Evolutionary conservation across 2,888 invertebrate species (phyloP).

Genomic region (Drosophila pseudotakahashii): DNA sequence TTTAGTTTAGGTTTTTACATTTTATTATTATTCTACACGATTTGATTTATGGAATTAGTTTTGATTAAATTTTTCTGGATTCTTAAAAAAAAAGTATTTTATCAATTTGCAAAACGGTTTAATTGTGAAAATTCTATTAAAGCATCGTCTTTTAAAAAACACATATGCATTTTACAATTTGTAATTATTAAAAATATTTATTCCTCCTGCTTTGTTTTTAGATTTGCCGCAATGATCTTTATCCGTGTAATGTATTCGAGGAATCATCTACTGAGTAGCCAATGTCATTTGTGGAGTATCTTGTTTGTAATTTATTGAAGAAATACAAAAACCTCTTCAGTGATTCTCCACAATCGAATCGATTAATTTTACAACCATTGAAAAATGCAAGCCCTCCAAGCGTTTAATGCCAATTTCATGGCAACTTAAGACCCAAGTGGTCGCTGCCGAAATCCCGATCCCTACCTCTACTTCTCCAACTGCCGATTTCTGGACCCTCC

Average conservation of each 20-base stretch:
- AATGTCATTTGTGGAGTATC: neutral
- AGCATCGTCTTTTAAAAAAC: too few species aligned
- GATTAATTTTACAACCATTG: conserved; percentile 45
- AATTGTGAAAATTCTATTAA: too few species aligned
- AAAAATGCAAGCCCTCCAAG: conserved; percentile 38
- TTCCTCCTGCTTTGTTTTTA: too few species aligned
- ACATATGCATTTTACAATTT: too few species aligned
- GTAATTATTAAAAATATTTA: too few species aligned
- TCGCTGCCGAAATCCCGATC: conserved; percentile 10
- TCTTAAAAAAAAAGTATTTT: too few species aligned
- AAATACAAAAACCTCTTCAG: conserved; percentile 11
- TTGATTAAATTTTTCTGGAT: too few species aligned
- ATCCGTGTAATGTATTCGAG: neutral
- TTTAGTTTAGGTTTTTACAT: too few species aligned
- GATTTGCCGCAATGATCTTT: neutral
- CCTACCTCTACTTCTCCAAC: conserved; percentile 1
- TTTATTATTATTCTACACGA: too few species aligned
- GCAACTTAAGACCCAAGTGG: conserved; percentile 52
- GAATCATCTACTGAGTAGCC: neutral
- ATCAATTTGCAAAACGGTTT: too few species aligned
- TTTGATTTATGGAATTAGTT: too few species aligned
- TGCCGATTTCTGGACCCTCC: conserved; percentile 6
- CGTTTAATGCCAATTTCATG: conserved; percentile 65
- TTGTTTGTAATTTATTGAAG: conserved; percentile 4
- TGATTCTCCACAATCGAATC: conserved; percentile 32